Base-by-base conservation (phyloP, 1,140 invertebrate species). In the Zophobas morio region DNA sequence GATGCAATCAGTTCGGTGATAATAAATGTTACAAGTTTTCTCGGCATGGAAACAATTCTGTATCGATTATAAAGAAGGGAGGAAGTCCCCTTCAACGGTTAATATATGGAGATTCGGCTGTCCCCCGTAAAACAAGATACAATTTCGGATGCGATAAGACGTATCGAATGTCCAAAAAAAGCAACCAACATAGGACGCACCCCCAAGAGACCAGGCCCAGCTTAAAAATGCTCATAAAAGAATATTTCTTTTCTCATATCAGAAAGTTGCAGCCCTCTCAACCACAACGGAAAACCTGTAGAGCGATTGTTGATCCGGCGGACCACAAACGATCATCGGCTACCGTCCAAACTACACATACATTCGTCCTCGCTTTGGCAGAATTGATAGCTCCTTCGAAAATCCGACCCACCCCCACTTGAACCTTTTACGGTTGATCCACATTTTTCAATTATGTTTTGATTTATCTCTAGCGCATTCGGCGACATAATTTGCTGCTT, bases 171-270 rank as follows among this genome's bases (percentile, higher is more conserved):
- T 51, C 54, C 71, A 35, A 73, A 73, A 20, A 73, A 73, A 73
- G 49, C 71, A 66, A 66, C 60, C 60, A 66, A 66, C 60, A 20
- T 20, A 66, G 60, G 60, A 66, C 36, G 47, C 54, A 54, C 75
- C 54, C 75, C 47, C 70, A 32, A 74, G 75, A 63, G 71, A 78
- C 39, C 36, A 42, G 39, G 36, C 70, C 71, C 42, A 76, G 75
- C 75, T 76, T 73, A 75, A 80, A 80, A 80, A 78, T 80, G 40
- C 66, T 73, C 76, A 80, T 80, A 80, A 80, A 80, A 78, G 60
- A 78, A 80, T 78, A 80, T 80, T 80, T 80, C 79, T 78, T 80
- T 74, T 73, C 75, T 79, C 72, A 78, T 80, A 80, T 80, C 79
- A 78, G 76, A 77, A 78, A 77, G 74, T 80, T 78, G 79, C 79